These are phyloP conservation scores for Blennius ocellaris DNA, from an alignment of 2,113 vertebrate species.

Conservation along the genomic window DNA sequence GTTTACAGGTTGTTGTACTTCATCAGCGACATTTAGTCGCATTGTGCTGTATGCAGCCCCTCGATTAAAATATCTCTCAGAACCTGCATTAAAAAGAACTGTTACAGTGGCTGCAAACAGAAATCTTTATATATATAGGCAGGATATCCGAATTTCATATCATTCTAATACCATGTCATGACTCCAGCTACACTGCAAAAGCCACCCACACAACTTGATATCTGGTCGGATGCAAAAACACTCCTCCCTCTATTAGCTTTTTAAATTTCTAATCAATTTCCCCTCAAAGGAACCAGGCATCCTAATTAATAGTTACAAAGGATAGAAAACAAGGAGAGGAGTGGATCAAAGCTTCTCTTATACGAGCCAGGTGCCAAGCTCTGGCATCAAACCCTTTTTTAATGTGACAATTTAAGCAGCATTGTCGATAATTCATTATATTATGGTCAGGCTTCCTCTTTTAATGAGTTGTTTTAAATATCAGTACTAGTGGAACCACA, in stretches of 20 bases:
- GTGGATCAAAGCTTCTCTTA: slow-evolving; percentile 74
- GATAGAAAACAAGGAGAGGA: slow-evolving; percentile 58
- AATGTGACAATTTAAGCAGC: slow-evolving; percentile 51
- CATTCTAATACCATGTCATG: slow-evolving; percentile 22
- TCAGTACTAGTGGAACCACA: slow-evolving; percentile 19
- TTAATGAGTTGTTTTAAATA: slow-evolving; percentile 19
- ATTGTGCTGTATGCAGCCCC: no score
- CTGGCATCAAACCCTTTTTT: slow-evolving; percentile 65
- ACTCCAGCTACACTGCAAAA: slow-evolving; percentile 24
- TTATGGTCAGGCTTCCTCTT: slow-evolving; percentile 44
- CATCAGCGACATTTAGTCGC: no score
- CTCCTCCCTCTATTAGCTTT: slow-evolving; percentile 52
- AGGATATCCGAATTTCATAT: not conserved
- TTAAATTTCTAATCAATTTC: slow-evolving; percentile 70
- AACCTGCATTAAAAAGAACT: no score
- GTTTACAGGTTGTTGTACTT: no score
- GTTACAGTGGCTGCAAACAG: not conserved
- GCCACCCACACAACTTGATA: slow-evolving; percentile 34
- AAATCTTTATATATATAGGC: not conserved
- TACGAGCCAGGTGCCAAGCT: slow-evolving; percentile 75
- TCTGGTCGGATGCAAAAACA: slow-evolving; percentile 49
- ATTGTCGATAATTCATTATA: slow-evolving; percentile 43
- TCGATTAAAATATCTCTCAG: no score
- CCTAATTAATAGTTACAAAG: slow-evolving; percentile 73
- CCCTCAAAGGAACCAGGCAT: slow-evolving; percentile 55